Conservation (phyloP, 2,888 invertebrate genomes). For the Eilema sororculum region DNA sequence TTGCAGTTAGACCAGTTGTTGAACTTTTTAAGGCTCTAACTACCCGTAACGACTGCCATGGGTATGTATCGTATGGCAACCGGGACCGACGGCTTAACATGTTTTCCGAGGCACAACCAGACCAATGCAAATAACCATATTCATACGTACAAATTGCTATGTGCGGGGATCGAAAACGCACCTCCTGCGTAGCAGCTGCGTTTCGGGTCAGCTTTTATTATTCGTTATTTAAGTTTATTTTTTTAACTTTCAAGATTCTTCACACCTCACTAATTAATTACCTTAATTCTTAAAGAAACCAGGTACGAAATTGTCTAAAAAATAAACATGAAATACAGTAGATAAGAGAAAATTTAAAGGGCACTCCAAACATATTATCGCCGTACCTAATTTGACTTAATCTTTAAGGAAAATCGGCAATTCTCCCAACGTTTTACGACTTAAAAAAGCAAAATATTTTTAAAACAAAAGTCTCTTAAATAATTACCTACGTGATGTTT, state of each 20-base stretch:
- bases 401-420: slow-evolving; percentile 50
- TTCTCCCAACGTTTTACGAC: slow-evolving; percentile 62
- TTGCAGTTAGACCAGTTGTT: too few relatives aligned
- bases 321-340: slow-evolving; percentile 36
- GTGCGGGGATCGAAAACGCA: too few relatives aligned
- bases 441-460: slow-evolving; percentile 63
- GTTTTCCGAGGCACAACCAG: too few relatives aligned
- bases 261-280: slow-evolving; percentile 4
- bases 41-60: too few relatives aligned
- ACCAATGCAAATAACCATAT: too few relatives aligned
- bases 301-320: slow-evolving; percentile 16
- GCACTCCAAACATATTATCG: slow-evolving; percentile 51
- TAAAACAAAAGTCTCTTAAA: slow-evolving; percentile 67
- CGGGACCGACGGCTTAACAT: too few relatives aligned
- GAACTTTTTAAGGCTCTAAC: too few relatives aligned
- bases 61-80: too few relatives aligned
- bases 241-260: neutral
- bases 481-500: slow-evolving; percentile 82
- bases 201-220: too few relatives aligned
- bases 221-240: too few relatives aligned
- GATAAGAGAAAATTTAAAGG: slow-evolving; percentile 48
- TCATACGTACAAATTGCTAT: too few relatives aligned
- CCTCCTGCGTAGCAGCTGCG: too few relatives aligned
- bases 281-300: slow-evolving; percentile 7
- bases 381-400: slow-evolving; percentile 50